phyloP scores from a whole-genome alignment of 2,888 invertebrate species.

The Choristoneura rosaceana region DNA sequence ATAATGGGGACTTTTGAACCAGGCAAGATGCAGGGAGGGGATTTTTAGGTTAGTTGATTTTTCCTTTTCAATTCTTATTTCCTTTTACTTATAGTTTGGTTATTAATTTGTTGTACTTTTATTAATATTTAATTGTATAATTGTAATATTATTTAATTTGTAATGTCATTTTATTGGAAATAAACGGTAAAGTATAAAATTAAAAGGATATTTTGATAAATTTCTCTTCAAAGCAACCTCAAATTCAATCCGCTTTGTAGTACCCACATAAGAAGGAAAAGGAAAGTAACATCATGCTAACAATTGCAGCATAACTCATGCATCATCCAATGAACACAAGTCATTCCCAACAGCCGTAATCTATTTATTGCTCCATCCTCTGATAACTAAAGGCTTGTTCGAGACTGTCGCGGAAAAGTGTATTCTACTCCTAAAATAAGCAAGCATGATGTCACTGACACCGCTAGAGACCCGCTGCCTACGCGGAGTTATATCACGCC shows the following conservation, averaged over 20 bases:
- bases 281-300: not conserved
- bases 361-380: conserved; percentile 45
- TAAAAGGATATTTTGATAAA: too few relatives aligned
- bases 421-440: conserved; percentile 59
- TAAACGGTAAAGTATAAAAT: too few relatives aligned
- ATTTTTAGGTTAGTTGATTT: too few relatives aligned
- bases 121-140: too few relatives aligned
- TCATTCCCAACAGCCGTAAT: conserved; percentile 37
- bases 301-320: not conserved
- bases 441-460: conserved; percentile 67
- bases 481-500: conserved; percentile 62
- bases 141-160: too few relatives aligned
- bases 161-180: too few relatives aligned
- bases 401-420: conserved; percentile 40
- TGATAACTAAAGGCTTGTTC: conserved; percentile 38
- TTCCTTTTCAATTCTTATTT: too few relatives aligned
- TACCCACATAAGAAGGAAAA: not conserved
- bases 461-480: conserved; percentile 54
- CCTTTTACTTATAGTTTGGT: too few relatives aligned
- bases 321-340: conserved; percentile 1
- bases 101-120: too few relatives aligned
- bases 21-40: too few relatives aligned
- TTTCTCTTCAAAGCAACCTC: not conserved
- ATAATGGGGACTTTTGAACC: too few relatives aligned
- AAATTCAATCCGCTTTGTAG: not conserved